These are phyloP conservation scores for Galerucella nymphaeae DNA, from an alignment of 2,888 invertebrate genomes.

Conservation along the genomic window DNA sequence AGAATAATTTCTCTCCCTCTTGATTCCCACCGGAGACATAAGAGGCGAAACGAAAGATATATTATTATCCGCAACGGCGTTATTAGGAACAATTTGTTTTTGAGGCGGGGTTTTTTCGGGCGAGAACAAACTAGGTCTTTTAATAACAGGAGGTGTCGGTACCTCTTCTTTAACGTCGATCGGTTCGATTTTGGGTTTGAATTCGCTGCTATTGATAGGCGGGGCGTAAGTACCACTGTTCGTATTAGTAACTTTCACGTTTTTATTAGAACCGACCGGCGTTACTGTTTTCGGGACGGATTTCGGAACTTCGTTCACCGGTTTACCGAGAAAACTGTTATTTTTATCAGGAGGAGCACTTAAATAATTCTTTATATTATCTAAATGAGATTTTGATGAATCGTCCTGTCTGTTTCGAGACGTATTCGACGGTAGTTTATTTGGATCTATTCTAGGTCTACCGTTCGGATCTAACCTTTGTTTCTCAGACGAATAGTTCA, in stretches of 20 bases:
- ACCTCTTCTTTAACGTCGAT: conserved; percentile 50
- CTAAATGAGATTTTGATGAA: conserved; percentile 54
- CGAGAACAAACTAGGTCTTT: conserved; percentile 74
- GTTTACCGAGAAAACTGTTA: conserved; percentile 61
- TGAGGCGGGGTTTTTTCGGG: conserved; percentile 70
- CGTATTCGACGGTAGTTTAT: conserved; percentile 50
- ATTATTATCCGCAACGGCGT: neutral
- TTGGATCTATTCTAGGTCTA: conserved; percentile 53
- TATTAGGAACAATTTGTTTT: conserved; percentile 14
- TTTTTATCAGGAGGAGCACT: conserved; percentile 56
- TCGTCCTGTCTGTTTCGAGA: conserved; percentile 48
- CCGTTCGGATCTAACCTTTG: conserved; percentile 40
- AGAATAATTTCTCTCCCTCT: conserved; percentile 64
- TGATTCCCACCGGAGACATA: conserved; percentile 46
- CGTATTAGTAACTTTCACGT: conserved; percentile 23
- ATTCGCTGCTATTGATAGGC: conserved; percentile 9
- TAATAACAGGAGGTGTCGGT: conserved; percentile 57
- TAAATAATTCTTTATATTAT: conserved; percentile 57
- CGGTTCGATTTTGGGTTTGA: conserved; percentile 26
- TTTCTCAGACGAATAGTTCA: conserved; percentile 52
- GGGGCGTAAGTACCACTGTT: conserved; percentile 32
- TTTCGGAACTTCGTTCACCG: conserved; percentile 59
- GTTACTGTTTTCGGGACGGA: conserved; percentile 59
- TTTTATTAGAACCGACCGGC: conserved; percentile 24
- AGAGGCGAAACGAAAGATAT: conserved; percentile 51